A percentile compares a stretch with the other conserved stretches of the same genome.
phyloP scores from a whole-genome alignment of 2,888 invertebrate genomes.

The Pandemis heparana region DNA sequence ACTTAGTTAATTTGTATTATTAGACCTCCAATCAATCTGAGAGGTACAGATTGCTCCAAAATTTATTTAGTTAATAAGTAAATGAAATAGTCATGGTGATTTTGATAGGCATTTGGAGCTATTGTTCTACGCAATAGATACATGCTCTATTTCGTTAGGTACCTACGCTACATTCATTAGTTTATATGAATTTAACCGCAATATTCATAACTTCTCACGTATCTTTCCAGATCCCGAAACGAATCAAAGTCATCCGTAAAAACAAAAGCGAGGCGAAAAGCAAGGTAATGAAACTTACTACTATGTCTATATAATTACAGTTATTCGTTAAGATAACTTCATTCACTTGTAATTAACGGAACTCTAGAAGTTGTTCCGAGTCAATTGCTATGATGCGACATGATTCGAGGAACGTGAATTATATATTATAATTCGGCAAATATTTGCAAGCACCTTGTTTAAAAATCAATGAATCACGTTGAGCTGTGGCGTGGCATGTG shows the following conservation, averaged over 20 bases:
- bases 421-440: slow-evolving; percentile 37
- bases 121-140: neutral
- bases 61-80: no score
- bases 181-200: neutral
- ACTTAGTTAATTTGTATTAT: no score
- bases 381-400: slow-evolving; percentile 6
- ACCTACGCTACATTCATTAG: neutral
- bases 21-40: no score
- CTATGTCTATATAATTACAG: neutral
- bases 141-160: neutral
- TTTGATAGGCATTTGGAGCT: neutral
- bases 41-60: no score
- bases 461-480: slow-evolving; percentile 39
- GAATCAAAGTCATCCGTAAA: slow-evolving; percentile 69
- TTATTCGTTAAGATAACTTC: neutral
- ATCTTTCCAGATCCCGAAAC: slow-evolving; percentile 69
- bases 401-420: slow-evolving; percentile 24
- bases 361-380: neutral
- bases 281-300: slow-evolving; percentile 60
- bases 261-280: slow-evolving; percentile 60
- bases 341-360: neutral
- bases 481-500: slow-evolving; percentile 28
- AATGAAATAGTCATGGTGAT: no score
- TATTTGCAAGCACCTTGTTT: slow-evolving; percentile 36
- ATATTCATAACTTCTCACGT: neutral